Percentiles rank a stretch among this genome's conserved stretches.
Conservation (phyloP, 2,113 vertebrate genomes). For the Amphiprion percula region DNA sequence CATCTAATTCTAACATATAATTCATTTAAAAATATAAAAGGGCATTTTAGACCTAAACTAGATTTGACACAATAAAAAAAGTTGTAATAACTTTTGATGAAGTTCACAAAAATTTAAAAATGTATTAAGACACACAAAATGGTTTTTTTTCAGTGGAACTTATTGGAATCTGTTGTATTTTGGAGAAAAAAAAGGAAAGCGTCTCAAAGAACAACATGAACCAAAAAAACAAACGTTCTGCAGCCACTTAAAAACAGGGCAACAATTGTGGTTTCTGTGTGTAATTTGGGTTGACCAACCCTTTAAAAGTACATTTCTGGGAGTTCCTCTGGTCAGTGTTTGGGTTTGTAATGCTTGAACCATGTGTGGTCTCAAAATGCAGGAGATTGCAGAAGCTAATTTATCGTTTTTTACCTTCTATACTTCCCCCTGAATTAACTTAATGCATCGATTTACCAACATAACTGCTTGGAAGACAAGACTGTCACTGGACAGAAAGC, state of each 20-base stretch:
- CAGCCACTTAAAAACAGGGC: background rate
- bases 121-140: too few relatives aligned
- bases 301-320: background rate
- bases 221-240: background rate
- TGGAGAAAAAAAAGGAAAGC: background rate
- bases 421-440: background rate
- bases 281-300: constrained; percentile 16
- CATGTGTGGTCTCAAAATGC: constrained; percentile 9
- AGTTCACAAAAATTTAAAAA: too few relatives aligned
- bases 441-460: background rate
- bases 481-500: constrained; percentile 2
- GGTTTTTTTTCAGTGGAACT: too few relatives aligned
- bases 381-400: background rate
- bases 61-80: too few relatives aligned
- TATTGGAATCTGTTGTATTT: too few relatives aligned
- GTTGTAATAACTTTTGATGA: too few relatives aligned
- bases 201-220: background rate
- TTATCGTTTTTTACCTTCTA: background rate
- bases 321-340: background rate
- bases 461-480: background rate
- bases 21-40: too few relatives aligned
- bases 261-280: constrained; percentile 7
- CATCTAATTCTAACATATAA: too few relatives aligned
- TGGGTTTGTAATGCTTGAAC: background rate
- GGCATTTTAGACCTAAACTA: too few relatives aligned